Base-by-base conservation (phyloP, 2,797 vertebrate genomes). In the Pelobates cultripes region DNA sequence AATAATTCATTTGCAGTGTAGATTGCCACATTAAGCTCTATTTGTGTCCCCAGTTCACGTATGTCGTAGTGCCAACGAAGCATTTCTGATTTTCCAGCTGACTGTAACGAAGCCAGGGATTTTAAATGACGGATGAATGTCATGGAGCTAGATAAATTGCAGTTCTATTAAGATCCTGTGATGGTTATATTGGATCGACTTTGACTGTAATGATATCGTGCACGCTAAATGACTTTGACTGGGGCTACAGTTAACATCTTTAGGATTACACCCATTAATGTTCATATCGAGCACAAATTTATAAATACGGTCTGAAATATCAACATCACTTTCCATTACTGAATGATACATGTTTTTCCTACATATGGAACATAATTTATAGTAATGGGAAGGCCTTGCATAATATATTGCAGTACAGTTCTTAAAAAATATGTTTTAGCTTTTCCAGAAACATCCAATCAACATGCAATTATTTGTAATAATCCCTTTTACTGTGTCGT, bases 391-490 rank as follows among this genome's bases (percentile, higher is more conserved):
- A 43, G 7, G 17, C 60, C 10, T 12, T 74, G 10, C 51, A 74
- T 42, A 69, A 60, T 64, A 40, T 9, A 68, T 69, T 68, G 43
- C 64, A 74, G n/a, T 51, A 64, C 42, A 55, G 7, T 41, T 17
- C 67, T 67, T 28, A 7, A 44, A 55, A 75, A 61, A 45, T 57
- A 44, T 78, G 14, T 70, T 51, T 51, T 79, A 13, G 75, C 10
- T 64, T 75, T 57, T 41, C 43, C 15, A 81, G 43, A 81, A 80
- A 63, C 15, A 17, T 70, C 63, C 43, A n/a, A 57, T 77, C 60
- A 82, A 77, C 74, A 77, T 72, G 45, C 69, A 82, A 77, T 82
- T 77, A 82, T 72, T 64, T 8, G 42, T 77, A 82, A 82, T 82
- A 72, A 73, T 17, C 7, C 40, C 64, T 74, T 42, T 61, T 55